Conservation (phyloP, 2,797 vertebrate species). For the Sebastes cheni region DNA sequence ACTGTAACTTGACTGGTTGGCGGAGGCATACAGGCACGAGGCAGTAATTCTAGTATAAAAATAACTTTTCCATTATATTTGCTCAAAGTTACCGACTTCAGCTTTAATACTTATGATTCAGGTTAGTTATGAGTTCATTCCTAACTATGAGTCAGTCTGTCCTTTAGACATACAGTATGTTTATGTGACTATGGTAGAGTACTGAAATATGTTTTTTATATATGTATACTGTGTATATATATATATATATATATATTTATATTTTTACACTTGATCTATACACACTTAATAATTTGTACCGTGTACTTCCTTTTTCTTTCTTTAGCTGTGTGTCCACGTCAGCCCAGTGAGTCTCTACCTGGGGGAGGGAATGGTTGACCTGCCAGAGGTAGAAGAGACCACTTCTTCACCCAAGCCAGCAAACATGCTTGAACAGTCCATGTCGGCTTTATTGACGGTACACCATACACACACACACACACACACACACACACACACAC, state of each 20-base stretch:
- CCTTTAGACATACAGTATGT: not conserved
- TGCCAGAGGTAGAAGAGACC: slow-evolving; percentile 53
- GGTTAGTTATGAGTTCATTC: not conserved
- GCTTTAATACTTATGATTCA: not conserved
- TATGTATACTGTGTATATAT: not conserved
- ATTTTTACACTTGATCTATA: not conserved
- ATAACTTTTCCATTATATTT: too few relatives aligned
- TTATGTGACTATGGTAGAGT: not conserved
- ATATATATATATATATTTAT: not conserved
- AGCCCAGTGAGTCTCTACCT: slow-evolving; percentile 78
- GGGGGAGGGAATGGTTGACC: slow-evolving; percentile 61
- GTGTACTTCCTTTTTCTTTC: not conserved
- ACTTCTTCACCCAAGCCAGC: not conserved
- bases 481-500: not conserved
- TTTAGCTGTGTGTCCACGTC: slow-evolving; percentile 58
- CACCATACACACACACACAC: not conserved
- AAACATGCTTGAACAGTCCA: not conserved
- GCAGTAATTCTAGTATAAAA: too few relatives aligned
- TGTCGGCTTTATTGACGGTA: slow-evolving; percentile 28
- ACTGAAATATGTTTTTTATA: not conserved
- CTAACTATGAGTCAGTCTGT: not conserved
- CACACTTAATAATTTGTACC: not conserved
- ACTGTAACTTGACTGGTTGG: too few relatives aligned
- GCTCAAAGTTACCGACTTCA: too few relatives aligned
- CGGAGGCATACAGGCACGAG: too few relatives aligned